A percentile compares a stretch with the other conserved stretches of the same genome.
These are phyloP conservation scores for Listronotus bonariensis DNA, from an alignment of 1,140 invertebrate genomes.

Conservation along the genomic window DNA sequence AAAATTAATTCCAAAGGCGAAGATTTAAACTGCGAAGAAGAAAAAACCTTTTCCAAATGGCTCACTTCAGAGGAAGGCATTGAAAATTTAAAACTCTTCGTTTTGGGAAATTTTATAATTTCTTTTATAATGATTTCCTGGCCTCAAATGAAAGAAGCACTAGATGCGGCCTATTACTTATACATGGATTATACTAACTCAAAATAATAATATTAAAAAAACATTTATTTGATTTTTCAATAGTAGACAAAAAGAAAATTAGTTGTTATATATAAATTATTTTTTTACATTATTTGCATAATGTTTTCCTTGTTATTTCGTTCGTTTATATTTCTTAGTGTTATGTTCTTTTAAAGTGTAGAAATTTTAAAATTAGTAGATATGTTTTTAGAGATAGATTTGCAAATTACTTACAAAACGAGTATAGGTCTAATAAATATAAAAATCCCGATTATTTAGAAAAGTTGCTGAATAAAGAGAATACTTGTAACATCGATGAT, in stretches of 20 bases:
- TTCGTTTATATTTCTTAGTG: slow-evolving; percentile 55
- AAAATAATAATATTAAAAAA: slow-evolving; percentile 21
- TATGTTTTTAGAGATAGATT: slow-evolving; percentile 61
- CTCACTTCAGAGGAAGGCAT: slow-evolving; percentile 60
- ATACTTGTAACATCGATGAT: no score
- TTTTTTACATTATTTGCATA: slow-evolving; percentile 18
- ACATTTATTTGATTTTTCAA: no score
- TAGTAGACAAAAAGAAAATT: neutral
- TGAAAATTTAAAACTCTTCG: slow-evolving; percentile 64
- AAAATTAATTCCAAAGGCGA: neutral
- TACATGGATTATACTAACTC: slow-evolving; percentile 47
- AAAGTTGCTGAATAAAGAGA: no score
- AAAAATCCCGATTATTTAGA: no score
- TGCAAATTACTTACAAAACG: slow-evolving; percentile 51
- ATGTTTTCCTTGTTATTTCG: slow-evolving; percentile 57
- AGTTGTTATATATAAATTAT: slow-evolving; percentile 26
- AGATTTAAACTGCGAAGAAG: slow-evolving; percentile 46
- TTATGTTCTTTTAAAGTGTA: slow-evolving; percentile 60
- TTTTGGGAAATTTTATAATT: slow-evolving; percentile 62
- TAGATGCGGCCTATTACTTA: slow-evolving; percentile 54
- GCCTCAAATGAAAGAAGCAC: slow-evolving; percentile 59
- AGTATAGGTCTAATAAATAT: no score
- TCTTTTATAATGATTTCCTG: slow-evolving; percentile 62
- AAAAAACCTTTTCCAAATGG: slow-evolving; percentile 62
- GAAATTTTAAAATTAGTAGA: slow-evolving; percentile 61